Evolutionary conservation across 1,140 invertebrate species (phyloP).

Genomic region (Lordiphosa stackelbergi): DNA sequence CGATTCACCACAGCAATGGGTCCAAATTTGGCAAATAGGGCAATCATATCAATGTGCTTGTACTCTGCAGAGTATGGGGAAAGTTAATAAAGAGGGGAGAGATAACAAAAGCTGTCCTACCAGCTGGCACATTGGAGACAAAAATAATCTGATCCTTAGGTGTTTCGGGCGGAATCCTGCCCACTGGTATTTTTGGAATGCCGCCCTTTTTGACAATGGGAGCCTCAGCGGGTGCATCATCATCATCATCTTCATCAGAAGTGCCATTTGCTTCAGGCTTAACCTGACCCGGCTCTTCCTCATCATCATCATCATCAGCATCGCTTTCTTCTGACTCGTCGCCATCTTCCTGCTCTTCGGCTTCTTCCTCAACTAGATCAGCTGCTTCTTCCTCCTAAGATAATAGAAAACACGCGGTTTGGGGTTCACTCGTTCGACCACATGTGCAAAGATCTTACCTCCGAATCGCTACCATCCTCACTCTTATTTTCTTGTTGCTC

Average conservation of each 20-base stretch:
- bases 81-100: not conserved
- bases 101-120: constrained; percentile 23
- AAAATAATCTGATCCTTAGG: constrained; percentile 34
- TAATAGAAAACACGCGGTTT: constrained; percentile 4
- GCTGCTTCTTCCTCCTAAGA: constrained; percentile 19
- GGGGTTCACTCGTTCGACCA: not conserved
- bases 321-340: constrained; percentile 23
- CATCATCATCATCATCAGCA: too few relatives aligned
- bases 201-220: constrained; percentile 40
- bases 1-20: constrained; percentile 27
- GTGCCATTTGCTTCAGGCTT: constrained; percentile 10
- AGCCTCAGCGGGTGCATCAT: constrained; percentile 34
- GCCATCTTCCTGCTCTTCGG: constrained; percentile 23
- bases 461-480: constrained; percentile 38
- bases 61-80: constrained; percentile 22
- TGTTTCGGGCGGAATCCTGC: constrained; percentile 24
- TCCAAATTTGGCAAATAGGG: constrained; percentile 55
- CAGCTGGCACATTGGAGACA: constrained; percentile 29
- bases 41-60: constrained; percentile 43
- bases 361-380: constrained; percentile 30
- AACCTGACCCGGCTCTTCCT: constrained; percentile 42
- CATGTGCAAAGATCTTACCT: constrained; percentile 34
- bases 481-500: constrained; percentile 19
- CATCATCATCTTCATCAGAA: constrained; percentile 28
- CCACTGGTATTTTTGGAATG: constrained; percentile 44